These are phyloP conservation scores for Phyllostomus hastatus DNA, from an alignment of 2,113 vertebrate genomes.

Conservation along the genomic window DNA sequence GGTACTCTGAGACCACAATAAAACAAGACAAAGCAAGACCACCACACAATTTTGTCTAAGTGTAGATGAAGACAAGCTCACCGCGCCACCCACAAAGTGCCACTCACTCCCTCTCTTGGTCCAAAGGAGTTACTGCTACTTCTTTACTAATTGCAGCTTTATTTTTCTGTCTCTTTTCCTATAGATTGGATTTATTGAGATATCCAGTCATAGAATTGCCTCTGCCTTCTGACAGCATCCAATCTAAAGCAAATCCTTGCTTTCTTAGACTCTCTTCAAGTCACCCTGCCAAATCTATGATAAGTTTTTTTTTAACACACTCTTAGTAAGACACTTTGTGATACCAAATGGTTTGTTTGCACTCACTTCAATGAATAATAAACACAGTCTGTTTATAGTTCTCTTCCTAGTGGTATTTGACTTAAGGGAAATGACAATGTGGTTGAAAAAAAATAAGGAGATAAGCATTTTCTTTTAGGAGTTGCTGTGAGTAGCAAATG, in stretches of 20 bases:
- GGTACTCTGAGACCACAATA: neutral
- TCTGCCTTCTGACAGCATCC: neutral
- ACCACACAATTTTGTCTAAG: neutral
- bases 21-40: neutral
- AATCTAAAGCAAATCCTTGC: neutral
- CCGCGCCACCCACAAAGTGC: neutral
- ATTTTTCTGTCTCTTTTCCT: neutral
- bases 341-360: neutral
- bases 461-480: neutral
- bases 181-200: neutral
- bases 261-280: neutral
- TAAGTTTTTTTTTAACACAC: neutral
- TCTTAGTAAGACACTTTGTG: neutral
- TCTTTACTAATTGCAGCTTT: neutral
- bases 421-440: neutral
- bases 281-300: neutral
- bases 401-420: neutral
- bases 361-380: neutral
- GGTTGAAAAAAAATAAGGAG: neutral
- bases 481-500: neutral
- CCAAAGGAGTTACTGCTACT: neutral
- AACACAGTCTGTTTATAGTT: neutral
- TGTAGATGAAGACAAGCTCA: neutral
- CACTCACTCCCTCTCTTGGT: neutral
- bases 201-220: neutral